Evolutionary conservation across 2,113 vertebrate genomes (phyloP).

Genomic region (Notothenia coriiceps): DNA sequence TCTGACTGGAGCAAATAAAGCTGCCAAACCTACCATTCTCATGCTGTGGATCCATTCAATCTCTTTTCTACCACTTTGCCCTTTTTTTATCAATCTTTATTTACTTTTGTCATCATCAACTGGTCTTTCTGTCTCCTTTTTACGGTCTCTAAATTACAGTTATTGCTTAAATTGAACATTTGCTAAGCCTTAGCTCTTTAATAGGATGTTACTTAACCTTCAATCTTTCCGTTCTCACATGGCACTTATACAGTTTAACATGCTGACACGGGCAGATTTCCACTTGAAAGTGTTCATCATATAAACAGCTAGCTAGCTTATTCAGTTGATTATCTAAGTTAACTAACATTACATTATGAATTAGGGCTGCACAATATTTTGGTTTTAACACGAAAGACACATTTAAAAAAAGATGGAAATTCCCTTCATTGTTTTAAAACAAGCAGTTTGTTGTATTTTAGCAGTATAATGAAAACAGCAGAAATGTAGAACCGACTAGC

Average conservation of each 20-base stretch:
- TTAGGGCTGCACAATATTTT: too few relatives aligned
- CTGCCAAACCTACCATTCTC: constrained; percentile 17
- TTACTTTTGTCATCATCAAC: constrained; percentile 1
- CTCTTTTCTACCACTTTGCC: not conserved
- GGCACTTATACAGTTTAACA: not conserved
- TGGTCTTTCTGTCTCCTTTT: constrained; percentile 15
- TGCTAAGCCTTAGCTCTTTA: not conserved
- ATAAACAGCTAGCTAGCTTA: too few relatives aligned
- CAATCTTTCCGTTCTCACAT: not conserved
- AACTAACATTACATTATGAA: too few relatives aligned
- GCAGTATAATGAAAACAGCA: too few relatives aligned
- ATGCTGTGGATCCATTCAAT: not conserved
- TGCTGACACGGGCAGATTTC: not conserved
- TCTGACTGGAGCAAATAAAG: constrained; percentile 43
- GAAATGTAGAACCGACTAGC: too few relatives aligned
- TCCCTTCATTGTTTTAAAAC: too few relatives aligned
- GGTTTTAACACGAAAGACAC: too few relatives aligned
- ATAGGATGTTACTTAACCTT: not conserved
- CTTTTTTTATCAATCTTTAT: not conserved
- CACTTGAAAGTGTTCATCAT: too few relatives aligned
- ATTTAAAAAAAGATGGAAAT: too few relatives aligned
- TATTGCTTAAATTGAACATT: not conserved
- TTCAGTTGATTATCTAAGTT: too few relatives aligned
- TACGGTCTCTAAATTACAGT: not conserved
- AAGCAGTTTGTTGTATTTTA: too few relatives aligned